Conservation (phyloP, 2,113 vertebrate species). For the Ictalurus furcatus region DNA sequence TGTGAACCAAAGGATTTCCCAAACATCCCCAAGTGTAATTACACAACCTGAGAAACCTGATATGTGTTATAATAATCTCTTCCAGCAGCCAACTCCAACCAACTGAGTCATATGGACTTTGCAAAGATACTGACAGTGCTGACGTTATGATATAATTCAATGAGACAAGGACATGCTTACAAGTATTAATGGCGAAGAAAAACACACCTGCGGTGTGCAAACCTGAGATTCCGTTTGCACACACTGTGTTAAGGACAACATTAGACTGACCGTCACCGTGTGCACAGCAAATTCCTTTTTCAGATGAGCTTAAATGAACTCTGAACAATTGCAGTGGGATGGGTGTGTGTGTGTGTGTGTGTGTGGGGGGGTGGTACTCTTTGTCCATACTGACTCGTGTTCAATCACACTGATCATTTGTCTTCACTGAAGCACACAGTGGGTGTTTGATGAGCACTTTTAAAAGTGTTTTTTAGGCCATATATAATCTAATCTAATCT, state of each 20-base stretch:
- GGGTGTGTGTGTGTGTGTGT: background rate
- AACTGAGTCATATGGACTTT: background rate
- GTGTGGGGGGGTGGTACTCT: background rate
- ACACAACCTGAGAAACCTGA: background rate
- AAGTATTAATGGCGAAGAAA: background rate
- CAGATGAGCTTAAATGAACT: slow-evolving; percentile 1
- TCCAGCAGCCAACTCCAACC: background rate
- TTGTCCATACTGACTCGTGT: background rate
- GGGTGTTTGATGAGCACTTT: background rate
- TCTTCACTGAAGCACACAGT: background rate
- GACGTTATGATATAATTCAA: background rate
- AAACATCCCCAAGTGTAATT: background rate
- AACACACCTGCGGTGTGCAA: background rate
- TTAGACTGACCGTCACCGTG: background rate
- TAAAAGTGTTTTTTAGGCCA: background rate
- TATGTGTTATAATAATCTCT: background rate
- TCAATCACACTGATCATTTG: background rate
- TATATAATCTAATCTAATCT: slow-evolving; percentile 1
- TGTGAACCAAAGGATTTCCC: slow-evolving; percentile 21
- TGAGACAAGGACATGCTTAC: background rate
- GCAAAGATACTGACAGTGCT: background rate
- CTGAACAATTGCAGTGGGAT: background rate
- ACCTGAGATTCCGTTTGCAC: background rate
- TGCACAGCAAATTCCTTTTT: slow-evolving; percentile 3
- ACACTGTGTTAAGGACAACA: background rate